Conservation (phyloP, 2,113 vertebrate species). For the Phylloscopus whistleri region DNA sequence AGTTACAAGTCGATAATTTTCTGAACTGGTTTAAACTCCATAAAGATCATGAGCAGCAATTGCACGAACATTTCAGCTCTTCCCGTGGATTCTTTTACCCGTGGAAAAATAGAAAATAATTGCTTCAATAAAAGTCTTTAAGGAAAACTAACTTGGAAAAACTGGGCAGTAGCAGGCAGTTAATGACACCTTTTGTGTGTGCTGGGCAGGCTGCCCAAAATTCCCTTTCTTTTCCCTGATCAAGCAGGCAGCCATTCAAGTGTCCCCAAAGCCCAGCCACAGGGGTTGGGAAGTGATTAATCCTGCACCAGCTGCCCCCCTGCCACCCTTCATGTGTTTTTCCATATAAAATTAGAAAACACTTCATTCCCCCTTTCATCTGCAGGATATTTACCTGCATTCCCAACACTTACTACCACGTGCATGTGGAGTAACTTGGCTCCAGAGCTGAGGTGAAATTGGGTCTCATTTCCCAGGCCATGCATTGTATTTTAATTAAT, state of each 20-base stretch:
- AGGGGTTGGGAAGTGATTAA: constrained; percentile 25
- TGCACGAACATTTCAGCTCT: neutral
- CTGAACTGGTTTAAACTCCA: neutral
- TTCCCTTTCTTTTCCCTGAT: neutral
- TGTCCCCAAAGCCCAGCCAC: neutral
- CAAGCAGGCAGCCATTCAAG: neutral
- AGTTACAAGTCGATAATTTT: neutral
- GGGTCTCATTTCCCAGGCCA: neutral
- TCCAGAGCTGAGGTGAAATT: neutral
- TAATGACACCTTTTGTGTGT: constrained; percentile 34
- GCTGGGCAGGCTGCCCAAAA: constrained; percentile 18
- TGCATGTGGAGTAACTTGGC: neutral
- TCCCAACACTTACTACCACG: neutral
- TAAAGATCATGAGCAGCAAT: neutral
- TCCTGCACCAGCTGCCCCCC: neutral
- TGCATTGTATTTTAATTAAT: constrained; percentile 31
- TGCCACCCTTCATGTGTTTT: neutral
- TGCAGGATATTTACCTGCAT: constrained; percentile 27
- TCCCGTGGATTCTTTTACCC: neutral
- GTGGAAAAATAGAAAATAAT: neutral
- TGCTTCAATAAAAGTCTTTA: neutral
- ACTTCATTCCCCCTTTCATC: constrained; percentile 22
- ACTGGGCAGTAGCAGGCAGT: neutral
- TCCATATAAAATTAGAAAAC: constrained; percentile 37
- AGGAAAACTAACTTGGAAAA: constrained; percentile 2